Evolutionary conservation across 2,888 invertebrate genomes (phyloP).

Genomic region (Agrotis segetum): DNA sequence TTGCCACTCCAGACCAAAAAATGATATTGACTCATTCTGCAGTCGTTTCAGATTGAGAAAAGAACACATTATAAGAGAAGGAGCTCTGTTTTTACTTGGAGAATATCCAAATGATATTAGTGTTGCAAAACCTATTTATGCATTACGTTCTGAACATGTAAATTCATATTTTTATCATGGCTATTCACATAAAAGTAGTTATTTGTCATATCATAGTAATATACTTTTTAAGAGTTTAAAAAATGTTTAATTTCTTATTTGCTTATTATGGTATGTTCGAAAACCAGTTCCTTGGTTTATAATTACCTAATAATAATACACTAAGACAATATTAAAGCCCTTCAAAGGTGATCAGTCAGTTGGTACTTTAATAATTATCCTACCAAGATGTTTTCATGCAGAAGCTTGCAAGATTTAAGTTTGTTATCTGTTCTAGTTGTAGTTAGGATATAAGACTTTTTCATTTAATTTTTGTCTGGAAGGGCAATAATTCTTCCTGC

Average conservation of each 20-base stretch:
- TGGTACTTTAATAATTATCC: neutral
- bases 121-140: neutral
- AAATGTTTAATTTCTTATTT: neutral
- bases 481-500: no score
- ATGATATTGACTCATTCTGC: neutral
- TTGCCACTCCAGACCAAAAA: neutral
- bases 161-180: neutral
- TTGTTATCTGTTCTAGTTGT: no score
- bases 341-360: no score
- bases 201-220: constrained; percentile 1
- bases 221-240: neutral
- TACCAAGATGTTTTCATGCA: neutral
- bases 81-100: constrained; percentile 4
- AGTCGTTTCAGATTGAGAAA: constrained; percentile 8
- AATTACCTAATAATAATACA: no score
- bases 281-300: neutral
- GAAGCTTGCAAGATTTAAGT: neutral
- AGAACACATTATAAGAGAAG: neutral
- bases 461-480: no score
- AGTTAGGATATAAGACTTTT: no score
- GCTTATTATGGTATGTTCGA: neutral
- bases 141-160: neutral
- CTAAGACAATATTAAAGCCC: no score
- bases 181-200: neutral
- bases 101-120: constrained; percentile 8